A percentile compares a stretch with the other conserved stretches of the same genome.
These are phyloP conservation scores for Lepidochrysops patricia DNA, from an alignment of 2,888 invertebrate species.

Conservation along the genomic window DNA sequence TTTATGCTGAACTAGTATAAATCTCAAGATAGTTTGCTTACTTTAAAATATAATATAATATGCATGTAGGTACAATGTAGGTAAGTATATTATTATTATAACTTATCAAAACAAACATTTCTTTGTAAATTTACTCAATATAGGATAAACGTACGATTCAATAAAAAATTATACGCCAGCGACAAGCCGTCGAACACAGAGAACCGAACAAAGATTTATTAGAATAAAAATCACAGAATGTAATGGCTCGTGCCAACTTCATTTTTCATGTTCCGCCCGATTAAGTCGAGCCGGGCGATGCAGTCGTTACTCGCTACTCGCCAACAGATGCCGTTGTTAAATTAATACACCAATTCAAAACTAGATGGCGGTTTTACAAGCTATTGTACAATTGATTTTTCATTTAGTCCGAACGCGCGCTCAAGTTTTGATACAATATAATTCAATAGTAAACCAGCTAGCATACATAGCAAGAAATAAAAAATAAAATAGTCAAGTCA, in stretches of 20 bases:
- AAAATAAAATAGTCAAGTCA: background rate
- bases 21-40: too few species aligned
- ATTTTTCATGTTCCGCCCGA: conserved; percentile 39
- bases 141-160: background rate
- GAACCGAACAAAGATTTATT: conserved; percentile 37
- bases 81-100: too few species aligned
- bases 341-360: conserved; percentile 9
- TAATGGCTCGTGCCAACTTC: conserved; percentile 27
- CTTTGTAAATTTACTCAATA: background rate
- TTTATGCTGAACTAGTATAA: too few species aligned
- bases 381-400: background rate
- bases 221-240: conserved; percentile 31
- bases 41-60: too few species aligned
- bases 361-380: conserved; percentile 8
- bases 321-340: conserved; percentile 17
- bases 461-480: background rate
- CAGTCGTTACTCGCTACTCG: conserved; percentile 16
- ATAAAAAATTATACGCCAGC: conserved; percentile 12
- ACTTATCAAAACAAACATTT: background rate
- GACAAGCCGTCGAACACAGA: conserved; percentile 34
- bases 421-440: too few species aligned
- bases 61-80: too few species aligned
- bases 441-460: too few species aligned
- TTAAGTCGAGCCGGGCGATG: conserved; percentile 24
- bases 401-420: too few species aligned